These are phyloP conservation scores for Machimus rusticus DNA, from an alignment of 2,888 invertebrate genomes.

Conservation along the genomic window DNA sequence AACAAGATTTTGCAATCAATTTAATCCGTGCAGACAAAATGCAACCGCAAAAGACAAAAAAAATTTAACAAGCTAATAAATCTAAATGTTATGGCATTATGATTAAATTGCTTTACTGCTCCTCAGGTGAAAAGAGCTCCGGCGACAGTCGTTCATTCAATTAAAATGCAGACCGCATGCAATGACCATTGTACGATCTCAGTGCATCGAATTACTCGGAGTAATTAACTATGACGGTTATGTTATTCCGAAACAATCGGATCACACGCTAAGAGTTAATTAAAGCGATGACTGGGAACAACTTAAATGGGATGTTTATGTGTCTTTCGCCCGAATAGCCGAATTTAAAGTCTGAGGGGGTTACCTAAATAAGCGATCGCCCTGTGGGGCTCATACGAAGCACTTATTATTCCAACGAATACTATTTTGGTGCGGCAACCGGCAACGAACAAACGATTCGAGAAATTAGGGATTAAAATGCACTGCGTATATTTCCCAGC, in stretches of 20 bases:
- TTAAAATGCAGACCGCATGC: background rate
- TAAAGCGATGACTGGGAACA: background rate
- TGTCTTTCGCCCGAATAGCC: background rate
- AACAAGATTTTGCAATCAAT: background rate
- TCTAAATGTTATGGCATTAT: background rate
- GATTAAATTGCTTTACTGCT: background rate
- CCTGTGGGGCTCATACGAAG: background rate
- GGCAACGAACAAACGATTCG: background rate
- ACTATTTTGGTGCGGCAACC: background rate
- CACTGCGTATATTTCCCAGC: background rate
- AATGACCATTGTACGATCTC: background rate
- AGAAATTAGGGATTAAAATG: background rate
- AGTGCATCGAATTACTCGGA: background rate
- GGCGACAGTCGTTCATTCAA: background rate
- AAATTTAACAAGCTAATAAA: background rate
- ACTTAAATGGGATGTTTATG: background rate
- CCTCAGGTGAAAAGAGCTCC: background rate
- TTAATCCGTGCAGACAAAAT: background rate
- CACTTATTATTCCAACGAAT: background rate
- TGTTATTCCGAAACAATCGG: background rate
- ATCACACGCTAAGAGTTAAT: background rate
- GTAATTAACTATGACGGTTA: background rate
- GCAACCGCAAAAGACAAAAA: background rate
- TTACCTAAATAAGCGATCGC: background rate
- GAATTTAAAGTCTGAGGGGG: background rate